These are phyloP conservation scores for Dryomyza anilis DNA, from an alignment of 2,888 invertebrate species.

Conservation along the genomic window DNA sequence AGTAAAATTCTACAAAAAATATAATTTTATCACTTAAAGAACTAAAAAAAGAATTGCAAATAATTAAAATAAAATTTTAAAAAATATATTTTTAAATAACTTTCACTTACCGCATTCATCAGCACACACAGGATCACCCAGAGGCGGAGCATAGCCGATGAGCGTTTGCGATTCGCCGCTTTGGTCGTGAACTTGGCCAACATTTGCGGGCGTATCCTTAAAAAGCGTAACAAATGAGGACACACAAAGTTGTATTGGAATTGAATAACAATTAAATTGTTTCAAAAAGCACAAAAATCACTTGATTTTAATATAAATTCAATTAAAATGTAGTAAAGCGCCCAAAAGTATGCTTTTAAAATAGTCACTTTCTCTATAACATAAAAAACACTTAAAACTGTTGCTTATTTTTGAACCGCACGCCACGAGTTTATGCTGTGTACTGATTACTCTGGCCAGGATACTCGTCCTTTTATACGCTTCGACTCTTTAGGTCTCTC, in stretches of 20 bases:
- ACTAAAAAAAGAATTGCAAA: no score
- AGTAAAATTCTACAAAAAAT: no score
- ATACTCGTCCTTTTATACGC: constrained; percentile 45
- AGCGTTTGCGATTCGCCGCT: constrained; percentile 14
- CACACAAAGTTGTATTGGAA: no score
- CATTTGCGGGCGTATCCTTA: constrained; percentile 1
- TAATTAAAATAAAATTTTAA: no score
- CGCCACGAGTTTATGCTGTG: constrained; percentile 32
- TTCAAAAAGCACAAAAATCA: not conserved
- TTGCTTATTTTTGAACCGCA: constrained; percentile 28
- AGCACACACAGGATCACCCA: constrained; percentile 52
- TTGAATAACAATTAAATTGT: constrained; percentile 18
- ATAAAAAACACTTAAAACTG: no score
- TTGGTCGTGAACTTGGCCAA: not conserved
- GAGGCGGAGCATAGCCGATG: constrained; percentile 37
- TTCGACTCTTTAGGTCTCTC: constrained; percentile 27
- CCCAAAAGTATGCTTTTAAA: constrained; percentile 36
- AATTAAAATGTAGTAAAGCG: constrained; percentile 9
- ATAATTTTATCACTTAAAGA: no score
- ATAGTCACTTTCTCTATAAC: not conserved
- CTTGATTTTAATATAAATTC: not conserved
- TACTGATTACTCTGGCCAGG: constrained; percentile 44
- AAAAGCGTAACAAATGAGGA: no score
- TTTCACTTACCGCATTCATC: constrained; percentile 56
- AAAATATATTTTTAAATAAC: no score